Evolutionary conservation across 2,113 vertebrate species (phyloP).

Genomic region (Pogona vitticeps): DNA sequence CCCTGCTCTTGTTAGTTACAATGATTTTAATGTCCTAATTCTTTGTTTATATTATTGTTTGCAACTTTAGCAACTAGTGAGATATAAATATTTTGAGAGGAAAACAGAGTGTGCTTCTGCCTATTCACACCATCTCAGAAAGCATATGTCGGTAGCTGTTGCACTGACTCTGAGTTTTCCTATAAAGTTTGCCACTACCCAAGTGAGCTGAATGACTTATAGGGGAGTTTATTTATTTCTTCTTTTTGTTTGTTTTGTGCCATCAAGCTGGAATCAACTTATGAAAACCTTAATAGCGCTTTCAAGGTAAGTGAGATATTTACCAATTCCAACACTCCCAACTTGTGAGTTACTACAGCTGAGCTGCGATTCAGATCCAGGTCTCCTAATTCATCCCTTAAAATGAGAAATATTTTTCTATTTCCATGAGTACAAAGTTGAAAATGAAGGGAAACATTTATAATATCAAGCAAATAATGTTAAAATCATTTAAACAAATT

Average conservation of each 20-base stretch:
- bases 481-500: constrained; percentile 26
- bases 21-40: not conserved
- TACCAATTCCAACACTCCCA: no score
- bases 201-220: constrained; percentile 39
- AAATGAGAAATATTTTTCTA: constrained; percentile 38
- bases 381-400: constrained; percentile 58
- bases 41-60: not conserved
- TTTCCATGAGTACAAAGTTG: constrained; percentile 23
- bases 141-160: constrained; percentile 8
- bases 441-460: constrained; percentile 24
- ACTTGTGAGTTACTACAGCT: no score
- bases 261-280: no score
- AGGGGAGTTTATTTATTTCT: not conserved
- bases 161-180: constrained; percentile 39
- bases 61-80: not conserved
- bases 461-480: constrained; percentile 40
- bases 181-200: constrained; percentile 38
- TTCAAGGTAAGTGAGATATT: no score
- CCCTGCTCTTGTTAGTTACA: not conserved
- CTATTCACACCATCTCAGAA: constrained; percentile 15
- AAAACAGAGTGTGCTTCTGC: not conserved
- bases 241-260: constrained; percentile 13
- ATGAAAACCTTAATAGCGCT: no score
- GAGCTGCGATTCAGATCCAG: no score
- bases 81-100: not conserved